phyloP scores from a whole-genome alignment of 2,113 vertebrate species.

The Shinisaurus crocodilurus region DNA sequence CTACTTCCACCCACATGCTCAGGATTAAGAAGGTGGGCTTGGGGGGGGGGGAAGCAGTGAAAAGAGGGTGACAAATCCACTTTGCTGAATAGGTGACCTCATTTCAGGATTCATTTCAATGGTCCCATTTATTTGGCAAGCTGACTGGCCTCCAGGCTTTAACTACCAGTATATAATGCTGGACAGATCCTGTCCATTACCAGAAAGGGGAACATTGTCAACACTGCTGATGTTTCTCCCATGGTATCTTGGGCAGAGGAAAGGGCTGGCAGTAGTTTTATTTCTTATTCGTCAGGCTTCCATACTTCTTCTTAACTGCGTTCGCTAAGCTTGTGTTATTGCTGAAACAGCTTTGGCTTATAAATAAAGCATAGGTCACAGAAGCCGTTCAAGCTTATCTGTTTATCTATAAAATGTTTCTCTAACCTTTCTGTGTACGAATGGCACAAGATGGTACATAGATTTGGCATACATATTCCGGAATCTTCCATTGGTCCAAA shows the following conservation, averaged over 20 bases:
- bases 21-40: background rate
- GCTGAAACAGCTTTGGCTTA: background rate
- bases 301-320: background rate
- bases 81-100: constrained; percentile 38
- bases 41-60: background rate
- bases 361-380: constrained; percentile 2
- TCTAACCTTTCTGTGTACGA: too few species aligned
- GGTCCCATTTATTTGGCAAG: background rate
- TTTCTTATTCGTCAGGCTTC: background rate
- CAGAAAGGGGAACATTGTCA: background rate
- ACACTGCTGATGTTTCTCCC: too few species aligned
- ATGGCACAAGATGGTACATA: background rate
- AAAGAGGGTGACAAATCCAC: background rate
- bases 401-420: constrained; percentile 2
- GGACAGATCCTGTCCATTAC: background rate
- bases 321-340: background rate
- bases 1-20: background rate
- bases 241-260: background rate
- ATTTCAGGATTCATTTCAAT: constrained; percentile 33
- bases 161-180: fast-evolving
- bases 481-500: background rate
- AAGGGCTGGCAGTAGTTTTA: background rate
- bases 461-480: background rate
- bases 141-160: background rate
- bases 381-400: constrained; percentile 2